Evolutionary conservation across 2,888 invertebrate species (phyloP).

Genomic region (Dolomedes plantarius): DNA sequence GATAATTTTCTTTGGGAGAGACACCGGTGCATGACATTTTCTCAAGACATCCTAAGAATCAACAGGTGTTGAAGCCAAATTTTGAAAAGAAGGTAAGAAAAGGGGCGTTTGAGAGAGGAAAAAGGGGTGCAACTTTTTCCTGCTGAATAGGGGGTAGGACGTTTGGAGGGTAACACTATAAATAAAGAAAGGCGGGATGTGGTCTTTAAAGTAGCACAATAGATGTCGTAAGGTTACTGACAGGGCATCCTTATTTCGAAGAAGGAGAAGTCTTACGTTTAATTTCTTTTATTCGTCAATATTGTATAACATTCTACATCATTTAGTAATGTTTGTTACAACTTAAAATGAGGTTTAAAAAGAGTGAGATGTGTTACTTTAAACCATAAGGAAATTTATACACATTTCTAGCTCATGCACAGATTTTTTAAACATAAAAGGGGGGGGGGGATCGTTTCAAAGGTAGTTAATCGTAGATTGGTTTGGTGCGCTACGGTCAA

Average conservation of each 20-base stretch:
- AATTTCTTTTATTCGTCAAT: no score
- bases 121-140: constrained; percentile 25
- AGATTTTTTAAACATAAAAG: no score
- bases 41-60: constrained; percentile 6
- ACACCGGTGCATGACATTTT: background rate
- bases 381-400: no score
- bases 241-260: background rate
- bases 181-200: constrained; percentile 10
- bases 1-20: background rate
- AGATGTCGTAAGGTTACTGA: constrained; percentile 9
- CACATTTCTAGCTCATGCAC: no score
- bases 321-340: no score
- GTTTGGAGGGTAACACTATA: background rate
- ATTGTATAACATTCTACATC: no score
- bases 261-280: no score
- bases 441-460: no score
- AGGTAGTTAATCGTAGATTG: no score
- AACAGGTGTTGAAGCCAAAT: constrained; percentile 50
- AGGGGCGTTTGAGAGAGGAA: constrained; percentile 23
- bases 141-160: constrained; percentile 28
- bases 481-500: no score
- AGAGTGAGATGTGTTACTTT: no score
- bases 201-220: background rate
- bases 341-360: no score
- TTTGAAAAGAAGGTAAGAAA: constrained; percentile 30